Conservation (phyloP, 2,888 invertebrate species). For the Megastigmus dorsalis region DNA sequence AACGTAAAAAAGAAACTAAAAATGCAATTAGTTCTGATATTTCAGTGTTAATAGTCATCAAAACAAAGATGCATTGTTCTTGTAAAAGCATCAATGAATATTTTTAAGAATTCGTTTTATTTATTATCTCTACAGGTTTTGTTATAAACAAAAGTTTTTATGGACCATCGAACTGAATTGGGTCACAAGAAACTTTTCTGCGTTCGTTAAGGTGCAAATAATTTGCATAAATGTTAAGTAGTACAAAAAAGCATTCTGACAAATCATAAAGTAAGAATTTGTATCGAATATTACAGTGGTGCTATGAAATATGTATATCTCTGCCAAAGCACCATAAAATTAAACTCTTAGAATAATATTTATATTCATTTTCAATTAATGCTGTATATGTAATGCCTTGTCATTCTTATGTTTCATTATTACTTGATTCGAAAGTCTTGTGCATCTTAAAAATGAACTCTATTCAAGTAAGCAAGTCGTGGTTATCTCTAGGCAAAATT, state of each 20-base stretch:
- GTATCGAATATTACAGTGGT: slow-evolving; percentile 56
- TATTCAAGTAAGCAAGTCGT: slow-evolving; percentile 3
- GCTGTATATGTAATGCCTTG: slow-evolving; percentile 56
- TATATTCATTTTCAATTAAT: slow-evolving; percentile 59
- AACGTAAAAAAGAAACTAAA: neutral
- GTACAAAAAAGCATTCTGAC: slow-evolving; percentile 60
- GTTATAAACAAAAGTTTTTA: slow-evolving; percentile 27
- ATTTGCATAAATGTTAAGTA: slow-evolving; percentile 57
- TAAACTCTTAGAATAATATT: slow-evolving; percentile 63
- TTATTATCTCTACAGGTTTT: slow-evolving; percentile 41
- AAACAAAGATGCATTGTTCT: slow-evolving; percentile 13
- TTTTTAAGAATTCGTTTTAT: slow-evolving; percentile 42
- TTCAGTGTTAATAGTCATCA: slow-evolving; percentile 35
- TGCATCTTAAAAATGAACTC: slow-evolving; percentile 15
- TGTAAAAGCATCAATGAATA: slow-evolving; percentile 31
- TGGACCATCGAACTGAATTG: slow-evolving; percentile 35
- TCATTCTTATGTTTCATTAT: slow-evolving; percentile 36
- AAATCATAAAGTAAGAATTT: slow-evolving; percentile 45
- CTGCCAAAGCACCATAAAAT: slow-evolving; percentile 64
- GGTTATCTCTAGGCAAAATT: slow-evolving; percentile 14
- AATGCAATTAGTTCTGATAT: neutral
- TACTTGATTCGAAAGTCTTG: slow-evolving; percentile 21
- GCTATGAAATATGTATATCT: slow-evolving; percentile 63
- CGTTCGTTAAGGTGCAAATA: slow-evolving; percentile 35
- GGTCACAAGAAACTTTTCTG: slow-evolving; percentile 31